Evolutionary conservation across 2,888 invertebrate genomes (phyloP).

Genomic region (Drepanosiphum platanoidis): DNA sequence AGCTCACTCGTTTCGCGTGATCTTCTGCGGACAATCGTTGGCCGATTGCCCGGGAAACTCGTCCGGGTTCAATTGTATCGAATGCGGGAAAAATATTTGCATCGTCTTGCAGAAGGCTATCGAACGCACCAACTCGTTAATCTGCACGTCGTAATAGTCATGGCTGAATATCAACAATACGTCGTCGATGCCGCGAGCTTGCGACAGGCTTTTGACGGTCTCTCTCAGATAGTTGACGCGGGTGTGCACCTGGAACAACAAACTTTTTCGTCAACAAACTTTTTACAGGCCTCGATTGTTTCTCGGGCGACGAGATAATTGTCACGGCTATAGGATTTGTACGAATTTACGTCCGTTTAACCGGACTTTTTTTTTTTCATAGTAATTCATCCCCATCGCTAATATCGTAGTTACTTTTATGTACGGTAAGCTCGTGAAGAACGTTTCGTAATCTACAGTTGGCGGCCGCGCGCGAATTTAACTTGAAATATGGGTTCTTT

Average conservation of each 20-base stretch:
- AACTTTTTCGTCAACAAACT: too few relatives aligned
- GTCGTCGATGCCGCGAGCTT: conserved; percentile 88
- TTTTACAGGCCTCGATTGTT: too few relatives aligned
- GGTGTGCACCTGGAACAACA: conserved; percentile 85
- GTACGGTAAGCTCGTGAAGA: too few relatives aligned
- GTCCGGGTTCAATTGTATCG: conserved; percentile 92
- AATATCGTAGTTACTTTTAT: too few relatives aligned
- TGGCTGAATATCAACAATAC: conserved; percentile 94
- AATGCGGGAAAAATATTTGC: conserved; percentile 96
- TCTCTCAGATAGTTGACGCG: conserved; percentile 92
- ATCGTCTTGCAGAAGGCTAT: conserved; percentile 96
- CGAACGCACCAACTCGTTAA: conserved; percentile 88
- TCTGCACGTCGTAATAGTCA: conserved; percentile 90
- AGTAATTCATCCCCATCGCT: too few relatives aligned
- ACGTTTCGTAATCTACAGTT: too few relatives aligned
- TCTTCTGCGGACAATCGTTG: conserved; percentile 90
- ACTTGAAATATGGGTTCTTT: too few relatives aligned
- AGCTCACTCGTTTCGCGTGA: conserved; percentile 79
- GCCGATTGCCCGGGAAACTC: conserved; percentile 95
- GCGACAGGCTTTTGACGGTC: conserved; percentile 90
- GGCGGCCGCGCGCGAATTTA: too few relatives aligned
- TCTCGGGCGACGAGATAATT: too few relatives aligned
- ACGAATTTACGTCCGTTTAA: too few relatives aligned
- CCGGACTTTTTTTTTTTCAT: too few relatives aligned
- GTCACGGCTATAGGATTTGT: too few relatives aligned